Conservation (phyloP, 1,140 invertebrate species). For the Saccostrea echinata region DNA sequence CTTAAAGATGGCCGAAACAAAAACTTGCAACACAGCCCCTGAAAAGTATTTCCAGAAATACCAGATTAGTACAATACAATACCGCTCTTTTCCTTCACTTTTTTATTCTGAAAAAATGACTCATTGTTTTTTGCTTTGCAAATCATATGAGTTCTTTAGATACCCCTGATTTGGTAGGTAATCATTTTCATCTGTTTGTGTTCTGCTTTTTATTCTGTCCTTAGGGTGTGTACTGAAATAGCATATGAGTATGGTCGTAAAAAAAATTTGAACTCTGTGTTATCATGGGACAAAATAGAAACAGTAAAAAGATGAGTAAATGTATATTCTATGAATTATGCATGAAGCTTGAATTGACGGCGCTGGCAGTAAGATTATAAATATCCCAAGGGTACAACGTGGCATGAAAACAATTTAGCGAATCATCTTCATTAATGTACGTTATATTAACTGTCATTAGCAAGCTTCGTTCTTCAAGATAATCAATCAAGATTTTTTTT, state of each 20-base stretch:
- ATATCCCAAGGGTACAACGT: neutral
- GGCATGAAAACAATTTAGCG: slow-evolving; percentile 28
- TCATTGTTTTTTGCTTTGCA: no score
- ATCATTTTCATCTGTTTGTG: no score
- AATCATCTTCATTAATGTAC: slow-evolving; percentile 1
- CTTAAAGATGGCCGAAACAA: no score
- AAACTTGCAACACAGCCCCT: no score
- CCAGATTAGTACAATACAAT: no score
- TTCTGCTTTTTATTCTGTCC: no score
- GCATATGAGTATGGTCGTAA: neutral
- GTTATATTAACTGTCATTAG: slow-evolving; percentile 26
- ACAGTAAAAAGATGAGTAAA: neutral
- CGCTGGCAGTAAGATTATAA: slow-evolving; percentile 1
- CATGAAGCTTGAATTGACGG: neutral
- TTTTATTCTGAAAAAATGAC: no score
- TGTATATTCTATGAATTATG: slow-evolving; percentile 13
- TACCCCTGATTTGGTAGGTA: no score
- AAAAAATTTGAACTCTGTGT: neutral
- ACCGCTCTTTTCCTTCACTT: no score
- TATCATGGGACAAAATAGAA: neutral
- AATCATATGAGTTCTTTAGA: neutral
- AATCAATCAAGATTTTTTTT: neutral
- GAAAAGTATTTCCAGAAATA: no score
- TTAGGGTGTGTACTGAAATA: neutral
- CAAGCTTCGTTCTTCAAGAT: neutral